Evolutionary conservation across 2,888 invertebrate species (phyloP).

Genomic region (Trichogramma evanescens): DNA sequence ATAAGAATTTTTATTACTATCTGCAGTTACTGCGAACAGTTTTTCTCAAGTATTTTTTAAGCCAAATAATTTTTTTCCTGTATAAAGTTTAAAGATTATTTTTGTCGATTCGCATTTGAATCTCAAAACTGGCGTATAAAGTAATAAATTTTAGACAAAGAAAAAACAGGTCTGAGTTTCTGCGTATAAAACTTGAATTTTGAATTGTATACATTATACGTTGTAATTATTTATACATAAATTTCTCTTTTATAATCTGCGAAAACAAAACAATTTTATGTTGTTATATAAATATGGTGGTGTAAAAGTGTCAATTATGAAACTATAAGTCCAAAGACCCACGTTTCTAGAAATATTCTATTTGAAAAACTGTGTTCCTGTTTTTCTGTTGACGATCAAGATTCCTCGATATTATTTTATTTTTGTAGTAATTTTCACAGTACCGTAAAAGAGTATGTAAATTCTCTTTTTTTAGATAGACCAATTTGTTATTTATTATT

Average conservation of each 20-base stretch:
- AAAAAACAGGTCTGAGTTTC: constrained; percentile 19
- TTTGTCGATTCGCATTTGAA: constrained; percentile 1
- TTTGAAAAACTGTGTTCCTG: constrained; percentile 11
- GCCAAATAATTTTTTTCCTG: constrained; percentile 25
- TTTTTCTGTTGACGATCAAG: constrained; percentile 19
- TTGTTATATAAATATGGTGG: constrained; percentile 3
- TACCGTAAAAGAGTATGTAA: constrained; percentile 21
- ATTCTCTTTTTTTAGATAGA: constrained; percentile 37
- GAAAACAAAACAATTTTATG: background rate
- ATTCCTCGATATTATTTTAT: constrained; percentile 15
- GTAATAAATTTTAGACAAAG: constrained; percentile 15
- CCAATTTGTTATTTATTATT: constrained; percentile 34
- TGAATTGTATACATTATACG: background rate
- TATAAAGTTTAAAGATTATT: constrained; percentile 14
- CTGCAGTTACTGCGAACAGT: constrained; percentile 18
- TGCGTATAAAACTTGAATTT: background rate
- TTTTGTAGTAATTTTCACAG: constrained; percentile 21
- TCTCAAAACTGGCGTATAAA: constrained; percentile 4
- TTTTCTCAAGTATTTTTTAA: constrained; percentile 23
- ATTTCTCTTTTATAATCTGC: background rate
- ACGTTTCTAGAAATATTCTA: background rate
- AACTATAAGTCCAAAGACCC: constrained; percentile 11
- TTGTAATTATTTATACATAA: constrained; percentile 9
- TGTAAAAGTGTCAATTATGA: constrained; percentile 20
- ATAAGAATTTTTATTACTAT: constrained; percentile 9